Base-by-base conservation (phyloP, 1,140 invertebrate genomes). In the Aphelenchoides besseyi region DNA sequence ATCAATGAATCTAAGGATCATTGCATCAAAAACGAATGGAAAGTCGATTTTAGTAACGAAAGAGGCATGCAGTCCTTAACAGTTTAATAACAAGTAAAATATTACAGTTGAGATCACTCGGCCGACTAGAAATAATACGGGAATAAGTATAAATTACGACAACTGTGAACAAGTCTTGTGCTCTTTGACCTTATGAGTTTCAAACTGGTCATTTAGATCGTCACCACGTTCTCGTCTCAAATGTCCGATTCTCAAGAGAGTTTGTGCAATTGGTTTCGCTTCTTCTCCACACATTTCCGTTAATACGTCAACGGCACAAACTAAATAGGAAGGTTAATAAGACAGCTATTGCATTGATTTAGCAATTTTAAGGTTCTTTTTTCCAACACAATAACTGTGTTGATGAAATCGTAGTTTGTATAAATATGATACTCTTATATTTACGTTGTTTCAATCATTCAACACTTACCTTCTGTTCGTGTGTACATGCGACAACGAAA, bases 211-310 rank as follows among this genome's bases (percentile, higher is more conserved):
- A 33, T 59, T 5, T 12, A 59, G 5, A 8, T 59, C 5, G 55
- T 59, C 55, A 33, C 55, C 55, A 8, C 55, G 55, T 59, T 59
- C 55, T 33, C 55, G 55, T 23, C 32, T 28, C 55, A 59, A 59
- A 33, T 59, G 55, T 12, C 55, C 55, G 5, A 59, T 23, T 59
- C 55, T 28, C 26, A 59, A 23, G 5, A 59, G 18, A 28, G 55
- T 59, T 23, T 33, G 5, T 16, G 23, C 26, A 33, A 59, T 28
- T 28, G 55, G 18, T 59, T 18, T 5, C 5, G 5, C 18, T 33
- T 59, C 18, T 5, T 59, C 5, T 5, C 55, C 55, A 33, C 55
- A 59, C 18, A 8, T 5, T 59, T 59, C 55, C 5, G 55, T 23
- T 33, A 18, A 33, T 8, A 59, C 12, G 18, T 8, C 5, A 5